phyloP scores from a whole-genome alignment of 2,113 vertebrate species.

The Cairina moschata region DNA sequence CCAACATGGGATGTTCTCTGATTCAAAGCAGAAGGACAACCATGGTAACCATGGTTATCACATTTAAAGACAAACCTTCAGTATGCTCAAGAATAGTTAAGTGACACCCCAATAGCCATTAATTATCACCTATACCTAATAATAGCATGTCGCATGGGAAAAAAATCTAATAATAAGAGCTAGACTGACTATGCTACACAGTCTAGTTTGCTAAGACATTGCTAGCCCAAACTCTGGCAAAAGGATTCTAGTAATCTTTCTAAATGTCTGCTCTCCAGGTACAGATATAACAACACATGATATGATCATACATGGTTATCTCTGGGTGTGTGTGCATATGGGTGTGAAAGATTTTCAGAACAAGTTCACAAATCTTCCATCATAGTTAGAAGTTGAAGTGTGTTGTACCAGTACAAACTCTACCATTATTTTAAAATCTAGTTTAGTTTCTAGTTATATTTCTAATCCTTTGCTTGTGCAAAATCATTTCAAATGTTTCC shows the following conservation, averaged over 20 bases:
- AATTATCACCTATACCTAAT: background rate
- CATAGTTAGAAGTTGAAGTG: background rate
- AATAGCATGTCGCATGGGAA: background rate
- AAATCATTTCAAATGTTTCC: background rate
- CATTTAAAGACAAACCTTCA: slow-evolving; percentile 8
- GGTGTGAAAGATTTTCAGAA: background rate
- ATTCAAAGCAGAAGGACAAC: background rate
- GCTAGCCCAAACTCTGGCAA: background rate
- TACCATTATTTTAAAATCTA: background rate
- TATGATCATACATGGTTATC: background rate
- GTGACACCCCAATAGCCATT: background rate
- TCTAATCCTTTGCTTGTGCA: background rate
- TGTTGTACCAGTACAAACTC: background rate
- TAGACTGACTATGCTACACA: background rate
- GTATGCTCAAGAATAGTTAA: background rate
- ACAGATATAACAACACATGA: background rate
- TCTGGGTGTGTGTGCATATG: background rate
- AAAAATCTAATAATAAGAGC: background rate
- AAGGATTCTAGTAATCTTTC: background rate
- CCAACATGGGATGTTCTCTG: background rate
- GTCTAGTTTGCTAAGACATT: background rate
- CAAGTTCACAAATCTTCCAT: background rate
- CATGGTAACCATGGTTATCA: background rate
- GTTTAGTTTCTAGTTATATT: background rate
- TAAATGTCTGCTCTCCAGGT: background rate